These are phyloP conservation scores for Dromas ardeola DNA, from an alignment of 2,113 vertebrate genomes.

Conservation along the genomic window DNA sequence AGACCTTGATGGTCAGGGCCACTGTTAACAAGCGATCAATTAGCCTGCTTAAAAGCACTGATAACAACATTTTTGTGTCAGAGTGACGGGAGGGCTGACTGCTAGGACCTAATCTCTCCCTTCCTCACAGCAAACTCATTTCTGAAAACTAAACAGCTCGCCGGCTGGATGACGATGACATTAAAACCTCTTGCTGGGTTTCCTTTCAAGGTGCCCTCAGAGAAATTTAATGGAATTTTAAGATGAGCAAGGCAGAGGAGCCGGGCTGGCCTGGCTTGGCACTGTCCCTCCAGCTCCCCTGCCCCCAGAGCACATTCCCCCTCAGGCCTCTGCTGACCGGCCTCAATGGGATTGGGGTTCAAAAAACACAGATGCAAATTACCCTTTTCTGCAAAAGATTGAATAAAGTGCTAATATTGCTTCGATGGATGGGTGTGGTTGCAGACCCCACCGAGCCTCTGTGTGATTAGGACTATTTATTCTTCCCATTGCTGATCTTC, in stretches of 20 bases:
- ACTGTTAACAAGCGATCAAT: constrained; percentile 52
- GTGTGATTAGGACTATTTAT: background rate
- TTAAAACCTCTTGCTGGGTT: background rate
- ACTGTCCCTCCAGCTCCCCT: background rate
- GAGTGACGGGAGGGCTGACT: background rate
- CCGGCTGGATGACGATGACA: background rate
- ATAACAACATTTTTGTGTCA: constrained; percentile 56
- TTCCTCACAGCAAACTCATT: background rate
- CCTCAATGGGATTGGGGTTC: background rate
- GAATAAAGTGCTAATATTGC: background rate
- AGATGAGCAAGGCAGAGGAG: background rate
- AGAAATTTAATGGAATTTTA: background rate
- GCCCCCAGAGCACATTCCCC: accelerated
- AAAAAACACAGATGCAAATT: background rate
- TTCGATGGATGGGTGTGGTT: background rate
- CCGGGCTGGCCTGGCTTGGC: accelerated
- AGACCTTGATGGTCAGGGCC: constrained; percentile 32
- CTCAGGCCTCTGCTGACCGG: background rate
- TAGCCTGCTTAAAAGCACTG: constrained; percentile 40
- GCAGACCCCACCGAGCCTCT: background rate
- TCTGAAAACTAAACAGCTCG: background rate
- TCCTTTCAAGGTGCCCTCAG: background rate
- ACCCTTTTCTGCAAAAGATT: background rate
- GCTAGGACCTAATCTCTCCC: constrained; percentile 1
- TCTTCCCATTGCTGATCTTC: background rate